Base-by-base conservation (phyloP, 1,140 invertebrate species). In the Eupristina koningsbergeri region DNA sequence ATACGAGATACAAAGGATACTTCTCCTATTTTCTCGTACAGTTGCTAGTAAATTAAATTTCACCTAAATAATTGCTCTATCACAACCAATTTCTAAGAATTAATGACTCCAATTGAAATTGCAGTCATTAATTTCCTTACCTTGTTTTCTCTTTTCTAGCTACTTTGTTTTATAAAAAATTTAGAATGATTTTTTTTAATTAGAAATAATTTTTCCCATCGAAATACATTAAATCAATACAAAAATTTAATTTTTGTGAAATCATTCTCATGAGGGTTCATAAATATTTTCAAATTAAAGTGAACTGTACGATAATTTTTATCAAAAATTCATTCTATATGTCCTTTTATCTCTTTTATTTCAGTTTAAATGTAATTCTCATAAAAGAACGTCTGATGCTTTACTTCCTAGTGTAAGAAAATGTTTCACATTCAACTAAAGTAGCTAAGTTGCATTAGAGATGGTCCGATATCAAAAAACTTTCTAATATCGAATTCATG, bases 401-500 rank as follows among this genome's bases (percentile, higher is more conserved):
- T 71, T 71, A 71, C 41, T 39, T 26, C 5, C 39, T 3, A 13
- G 29, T 7, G 1, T 11, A 41, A 41, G 36, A 15, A 71, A 41
- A 71, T 71, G 36, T 71, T 41, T 13, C 36, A 71, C 22, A n/a
- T n/a, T 71, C 3, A 9, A 41, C 8, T 50, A 69, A 80, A 58
- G 47, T n/a, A 19, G 11, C 45, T 31, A 74, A 50, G 47, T 61
- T n/a, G 64, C 47, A 80, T 80, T 80, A 77, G 75, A 17, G 13
- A 41, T 31, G 22, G 3, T 41, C 3, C 13, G 63, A 58, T 58
- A 58, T 80, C 47, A 73, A 73, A 80, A 80, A 71, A 80, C 47
- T 73, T 58, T 80, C 79, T 80, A 80, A 80, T 58, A 73, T 73
- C 67, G 34, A 58, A 53, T 73, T 22, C 34, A 53, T 29, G 67